Conservation (phyloP, 1,140 invertebrate genomes). For the Hydropsyche tenuis region DNA sequence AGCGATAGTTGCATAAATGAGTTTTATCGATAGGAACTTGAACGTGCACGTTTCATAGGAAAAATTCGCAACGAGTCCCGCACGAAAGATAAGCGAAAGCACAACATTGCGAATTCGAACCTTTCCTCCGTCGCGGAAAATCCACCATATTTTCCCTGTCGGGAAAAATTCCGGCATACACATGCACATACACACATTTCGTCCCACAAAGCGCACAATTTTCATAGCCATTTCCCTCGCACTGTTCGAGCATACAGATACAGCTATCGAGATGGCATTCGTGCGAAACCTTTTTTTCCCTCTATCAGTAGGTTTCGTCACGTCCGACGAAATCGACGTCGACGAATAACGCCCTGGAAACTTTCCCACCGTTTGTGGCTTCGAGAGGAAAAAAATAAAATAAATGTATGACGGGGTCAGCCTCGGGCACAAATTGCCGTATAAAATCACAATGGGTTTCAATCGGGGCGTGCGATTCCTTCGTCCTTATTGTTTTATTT, state of each 20-base stretch:
- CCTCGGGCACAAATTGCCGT: constrained; percentile 26
- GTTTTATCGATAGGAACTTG: no score
- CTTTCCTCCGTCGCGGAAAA: no score
- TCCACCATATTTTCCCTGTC: no score
- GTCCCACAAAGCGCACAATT: background rate
- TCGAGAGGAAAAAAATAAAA: background rate
- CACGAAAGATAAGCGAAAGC: no score
- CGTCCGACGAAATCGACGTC: no score
- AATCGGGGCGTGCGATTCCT: constrained; percentile 21
- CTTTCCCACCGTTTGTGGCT: background rate
- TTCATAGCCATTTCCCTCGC: background rate
- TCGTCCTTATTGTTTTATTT: constrained; percentile 31
- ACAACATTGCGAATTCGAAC: no score
- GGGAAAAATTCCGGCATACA: background rate
- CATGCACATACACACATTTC: background rate
- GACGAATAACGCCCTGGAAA: no score
- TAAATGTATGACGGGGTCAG: background rate
- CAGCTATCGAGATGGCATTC: background rate
- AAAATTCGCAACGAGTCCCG: no score
- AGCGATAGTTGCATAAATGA: no score
- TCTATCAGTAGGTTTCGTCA: no score
- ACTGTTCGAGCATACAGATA: background rate
- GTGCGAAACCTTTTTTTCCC: constrained; percentile 3
- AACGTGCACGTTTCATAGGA: no score
- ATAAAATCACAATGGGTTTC: constrained; percentile 38